A percentile compares a stretch with the other conserved stretches of the same genome.
These are phyloP conservation scores for Holacanthus passer DNA, from an alignment of 2,113 vertebrate species.

Conservation along the genomic window DNA sequence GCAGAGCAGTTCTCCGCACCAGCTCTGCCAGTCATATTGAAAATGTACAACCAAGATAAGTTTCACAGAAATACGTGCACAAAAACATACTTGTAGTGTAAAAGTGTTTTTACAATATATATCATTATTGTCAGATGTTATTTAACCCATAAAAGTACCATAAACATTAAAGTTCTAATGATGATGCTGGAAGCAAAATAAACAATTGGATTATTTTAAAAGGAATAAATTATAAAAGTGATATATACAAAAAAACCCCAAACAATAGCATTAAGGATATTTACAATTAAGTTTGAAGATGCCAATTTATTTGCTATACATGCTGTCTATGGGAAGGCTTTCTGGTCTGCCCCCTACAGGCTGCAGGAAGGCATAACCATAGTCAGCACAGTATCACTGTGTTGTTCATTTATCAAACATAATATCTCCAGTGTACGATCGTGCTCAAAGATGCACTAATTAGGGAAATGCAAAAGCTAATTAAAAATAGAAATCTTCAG, in stretches of 20 bases:
- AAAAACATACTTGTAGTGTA: slow-evolving; percentile 32
- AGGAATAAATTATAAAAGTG: slow-evolving; percentile 83
- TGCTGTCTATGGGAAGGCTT: slow-evolving; percentile 32
- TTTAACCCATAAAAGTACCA: slow-evolving; percentile 59
- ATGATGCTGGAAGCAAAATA: slow-evolving; percentile 46
- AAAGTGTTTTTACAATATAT: slow-evolving; percentile 48
- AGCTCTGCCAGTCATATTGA: slow-evolving; percentile 18
- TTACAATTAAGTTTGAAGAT: slow-evolving; percentile 76
- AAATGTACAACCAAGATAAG: slow-evolving; percentile 50
- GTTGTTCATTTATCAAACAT: neutral
- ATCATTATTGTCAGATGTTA: slow-evolving; percentile 39
- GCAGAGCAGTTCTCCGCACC: slow-evolving; percentile 8
- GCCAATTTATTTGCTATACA: slow-evolving; percentile 55
- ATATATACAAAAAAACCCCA: slow-evolving; percentile 81
- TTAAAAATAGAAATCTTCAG: slow-evolving; percentile 18
- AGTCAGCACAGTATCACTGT: neutral
- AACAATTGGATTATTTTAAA: slow-evolving; percentile 63
- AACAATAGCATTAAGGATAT: slow-evolving; percentile 74
- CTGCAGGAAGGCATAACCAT: neutral
- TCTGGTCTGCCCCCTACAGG: slow-evolving; percentile 34
- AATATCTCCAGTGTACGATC: slow-evolving; percentile 68
- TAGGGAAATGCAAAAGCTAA: neutral
- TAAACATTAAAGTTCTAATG: slow-evolving; percentile 32
- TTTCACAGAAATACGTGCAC: slow-evolving; percentile 58
- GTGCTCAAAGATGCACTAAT: slow-evolving; percentile 30